Evolutionary conservation across 1,140 invertebrate genomes (phyloP).

Genomic region (Agrypnia vestita): DNA sequence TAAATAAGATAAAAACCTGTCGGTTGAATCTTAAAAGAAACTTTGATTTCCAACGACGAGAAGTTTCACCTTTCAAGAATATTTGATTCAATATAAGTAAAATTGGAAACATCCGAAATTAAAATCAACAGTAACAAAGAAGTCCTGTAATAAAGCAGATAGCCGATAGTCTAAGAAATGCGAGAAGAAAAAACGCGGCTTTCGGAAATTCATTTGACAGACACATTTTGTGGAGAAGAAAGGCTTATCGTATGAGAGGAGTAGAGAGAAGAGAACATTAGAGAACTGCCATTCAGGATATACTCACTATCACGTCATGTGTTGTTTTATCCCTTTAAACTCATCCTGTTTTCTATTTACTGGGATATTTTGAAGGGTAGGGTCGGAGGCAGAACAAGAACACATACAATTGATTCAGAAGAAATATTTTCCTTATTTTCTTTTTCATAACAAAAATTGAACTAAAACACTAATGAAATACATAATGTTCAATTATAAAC

Average conservation of each 20-base stretch:
- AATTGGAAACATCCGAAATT: too few relatives aligned
- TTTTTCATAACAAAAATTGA: too few relatives aligned
- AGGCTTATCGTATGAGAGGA: conserved; percentile 28
- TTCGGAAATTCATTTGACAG: conserved; percentile 50
- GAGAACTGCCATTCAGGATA: conserved; percentile 53
- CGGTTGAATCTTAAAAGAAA: too few relatives aligned
- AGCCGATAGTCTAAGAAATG: not conserved
- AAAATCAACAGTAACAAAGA: too few relatives aligned
- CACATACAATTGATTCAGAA: not conserved
- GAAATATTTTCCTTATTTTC: too few relatives aligned
- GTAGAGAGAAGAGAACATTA: conserved; percentile 42
- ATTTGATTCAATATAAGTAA: too few relatives aligned
- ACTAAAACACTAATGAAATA: too few relatives aligned
- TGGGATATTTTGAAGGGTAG: not conserved
- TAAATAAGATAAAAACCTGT: too few relatives aligned
- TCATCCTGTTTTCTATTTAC: not conserved
- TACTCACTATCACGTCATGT: conserved; percentile 47
- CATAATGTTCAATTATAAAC: too few relatives aligned
- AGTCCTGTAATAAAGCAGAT: too few relatives aligned
- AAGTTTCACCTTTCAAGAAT: too few relatives aligned
- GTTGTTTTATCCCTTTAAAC: conserved; percentile 49
- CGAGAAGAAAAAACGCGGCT: conserved; percentile 22
- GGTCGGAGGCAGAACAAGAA: not conserved
- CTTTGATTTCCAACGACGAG: too few relatives aligned
- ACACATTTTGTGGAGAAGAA: conserved; percentile 49